phyloP scores from a whole-genome alignment of 2,113 vertebrate genomes.

The Ardeotis arabs region DNA sequence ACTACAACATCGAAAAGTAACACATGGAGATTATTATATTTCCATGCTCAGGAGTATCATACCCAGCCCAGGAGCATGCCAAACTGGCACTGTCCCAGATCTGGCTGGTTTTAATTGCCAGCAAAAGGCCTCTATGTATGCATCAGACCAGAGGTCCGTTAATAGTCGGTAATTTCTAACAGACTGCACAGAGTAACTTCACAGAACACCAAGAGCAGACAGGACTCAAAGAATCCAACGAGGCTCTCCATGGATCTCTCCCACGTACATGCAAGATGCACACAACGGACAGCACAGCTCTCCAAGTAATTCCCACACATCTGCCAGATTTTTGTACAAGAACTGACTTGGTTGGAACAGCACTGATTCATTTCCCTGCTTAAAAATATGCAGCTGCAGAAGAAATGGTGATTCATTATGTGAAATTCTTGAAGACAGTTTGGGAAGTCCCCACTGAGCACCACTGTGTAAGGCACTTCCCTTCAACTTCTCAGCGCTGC shows the following conservation, averaged over 20 bases:
- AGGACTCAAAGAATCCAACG: background rate
- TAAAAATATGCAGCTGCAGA: background rate
- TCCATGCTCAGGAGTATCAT: background rate
- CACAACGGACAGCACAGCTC: background rate
- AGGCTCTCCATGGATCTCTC: background rate
- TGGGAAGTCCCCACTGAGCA: background rate
- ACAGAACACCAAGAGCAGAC: background rate
- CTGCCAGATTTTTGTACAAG: background rate
- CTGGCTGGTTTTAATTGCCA: background rate
- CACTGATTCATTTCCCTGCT: background rate
- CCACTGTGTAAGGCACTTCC: fast-evolving
- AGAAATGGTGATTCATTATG: background rate
- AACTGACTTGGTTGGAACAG: background rate
- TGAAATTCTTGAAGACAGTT: background rate
- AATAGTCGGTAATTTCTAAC: background rate
- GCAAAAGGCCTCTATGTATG: background rate
- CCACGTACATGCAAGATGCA: background rate
- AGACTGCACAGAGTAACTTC: background rate
- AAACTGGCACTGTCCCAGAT: background rate
- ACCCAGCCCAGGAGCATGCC: background rate
- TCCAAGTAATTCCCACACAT: background rate
- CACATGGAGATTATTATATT: background rate
- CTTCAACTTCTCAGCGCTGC: background rate
- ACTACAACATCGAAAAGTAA: background rate
- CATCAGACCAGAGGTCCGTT: background rate